A percentile compares a stretch with the other conserved stretches of the same genome.
Evolutionary conservation across 2,888 invertebrate species (phyloP).

Genomic region (Tinea trinotella): DNA sequence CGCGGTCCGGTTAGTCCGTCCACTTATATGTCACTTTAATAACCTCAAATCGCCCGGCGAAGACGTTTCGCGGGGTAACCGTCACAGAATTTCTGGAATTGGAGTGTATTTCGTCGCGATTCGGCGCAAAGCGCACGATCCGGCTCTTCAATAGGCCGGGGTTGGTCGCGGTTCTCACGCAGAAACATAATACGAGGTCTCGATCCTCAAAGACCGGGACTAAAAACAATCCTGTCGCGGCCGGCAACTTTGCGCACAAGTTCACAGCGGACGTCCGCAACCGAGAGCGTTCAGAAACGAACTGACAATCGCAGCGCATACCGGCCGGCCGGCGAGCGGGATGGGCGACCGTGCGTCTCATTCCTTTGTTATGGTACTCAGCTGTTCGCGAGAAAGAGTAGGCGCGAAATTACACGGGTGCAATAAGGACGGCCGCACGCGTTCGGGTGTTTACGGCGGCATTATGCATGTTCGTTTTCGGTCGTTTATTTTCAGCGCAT

Average conservation of each 20-base stretch:
- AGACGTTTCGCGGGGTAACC: constrained; percentile 65
- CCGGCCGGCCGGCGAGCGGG: constrained; percentile 66
- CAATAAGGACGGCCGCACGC: constrained; percentile 25
- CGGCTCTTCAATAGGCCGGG: constrained; percentile 65
- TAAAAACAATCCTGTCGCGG: constrained; percentile 69
- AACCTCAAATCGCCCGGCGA: constrained; percentile 64
- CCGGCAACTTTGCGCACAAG: constrained; percentile 55
- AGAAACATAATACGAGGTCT: constrained; percentile 69
- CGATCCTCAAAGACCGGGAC: constrained; percentile 65
- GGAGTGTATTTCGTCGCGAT: constrained; percentile 49
- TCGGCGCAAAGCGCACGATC: constrained; percentile 50
- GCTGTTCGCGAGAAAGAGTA: constrained; percentile 59
- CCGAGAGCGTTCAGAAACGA: constrained; percentile 60
- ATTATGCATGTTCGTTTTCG: constrained; percentile 26
- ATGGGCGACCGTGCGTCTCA: constrained; percentile 66
- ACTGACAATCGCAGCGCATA: constrained; percentile 59
- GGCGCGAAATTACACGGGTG: constrained; percentile 40
- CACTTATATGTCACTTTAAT: constrained; percentile 49
- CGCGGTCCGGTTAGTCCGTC: constrained; percentile 2
- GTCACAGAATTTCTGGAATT: constrained; percentile 63
- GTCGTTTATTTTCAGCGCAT: constrained; percentile 42
- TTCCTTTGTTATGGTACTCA: constrained; percentile 73
- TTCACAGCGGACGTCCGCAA: constrained; percentile 58
- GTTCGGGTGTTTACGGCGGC: constrained; percentile 12
- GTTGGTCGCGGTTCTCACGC: constrained; percentile 56